Evolutionary conservation across 2,113 vertebrate genomes (phyloP).

Genomic region (Menura novaehollandiae): DNA sequence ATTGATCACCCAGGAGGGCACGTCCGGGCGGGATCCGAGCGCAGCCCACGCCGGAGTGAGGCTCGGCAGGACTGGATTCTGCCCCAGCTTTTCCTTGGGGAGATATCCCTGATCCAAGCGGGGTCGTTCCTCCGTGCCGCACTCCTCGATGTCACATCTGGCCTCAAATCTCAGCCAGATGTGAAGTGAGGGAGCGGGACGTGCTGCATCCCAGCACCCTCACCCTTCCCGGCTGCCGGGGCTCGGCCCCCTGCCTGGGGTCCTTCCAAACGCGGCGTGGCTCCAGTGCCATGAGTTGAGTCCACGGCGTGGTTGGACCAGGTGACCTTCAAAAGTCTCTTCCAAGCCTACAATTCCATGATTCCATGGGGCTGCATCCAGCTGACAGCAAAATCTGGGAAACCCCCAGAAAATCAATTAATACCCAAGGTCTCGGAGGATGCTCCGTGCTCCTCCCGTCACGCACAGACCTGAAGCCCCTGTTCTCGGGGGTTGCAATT

Average conservation of each 20-base stretch:
- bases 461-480: not conserved
- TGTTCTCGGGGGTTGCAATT: fast-evolving
- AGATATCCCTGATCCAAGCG: fast-evolving
- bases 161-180: not conserved
- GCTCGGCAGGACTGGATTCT: not conserved
- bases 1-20: not conserved
- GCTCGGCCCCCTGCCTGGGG: not conserved
- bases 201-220: not conserved
- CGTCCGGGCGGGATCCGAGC: not conserved
- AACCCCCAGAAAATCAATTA: fast-evolving
- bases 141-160: not conserved
- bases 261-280: not conserved
- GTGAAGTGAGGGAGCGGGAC: not conserved
- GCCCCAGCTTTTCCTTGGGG: fast-evolving
- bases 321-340: not conserved
- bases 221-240: not conserved
- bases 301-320: fast-evolving
- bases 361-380: fast-evolving
- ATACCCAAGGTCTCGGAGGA: fast-evolving
- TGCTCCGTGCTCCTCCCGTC: not conserved
- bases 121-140: not conserved
- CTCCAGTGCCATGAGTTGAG: fast-evolving
- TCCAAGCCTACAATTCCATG: fast-evolving
- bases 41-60: not conserved
- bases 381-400: not conserved